Conservation (phyloP, 2,888 invertebrate species). For the Perizoma affinitatum region DNA sequence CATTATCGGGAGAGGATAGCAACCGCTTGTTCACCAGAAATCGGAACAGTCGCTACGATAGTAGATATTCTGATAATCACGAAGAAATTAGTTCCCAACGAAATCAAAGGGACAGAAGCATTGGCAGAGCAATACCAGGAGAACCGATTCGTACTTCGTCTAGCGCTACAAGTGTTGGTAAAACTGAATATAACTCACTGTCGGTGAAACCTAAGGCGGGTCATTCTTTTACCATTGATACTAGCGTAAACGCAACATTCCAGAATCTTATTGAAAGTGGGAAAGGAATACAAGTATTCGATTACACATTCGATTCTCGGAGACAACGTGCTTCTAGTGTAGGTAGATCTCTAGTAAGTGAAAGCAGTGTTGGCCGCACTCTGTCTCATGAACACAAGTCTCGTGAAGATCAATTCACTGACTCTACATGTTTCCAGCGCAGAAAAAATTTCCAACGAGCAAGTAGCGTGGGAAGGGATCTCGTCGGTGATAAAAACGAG, state of each 20-base stretch:
- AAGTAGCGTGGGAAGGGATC: slow-evolving; percentile 66
- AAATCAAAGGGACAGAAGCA: slow-evolving; percentile 51
- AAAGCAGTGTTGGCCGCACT: slow-evolving; percentile 40
- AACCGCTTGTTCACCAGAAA: slow-evolving; percentile 41
- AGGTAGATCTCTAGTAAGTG: slow-evolving; percentile 55
- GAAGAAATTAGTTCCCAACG: slow-evolving; percentile 43
- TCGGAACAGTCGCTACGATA: slow-evolving; percentile 42
- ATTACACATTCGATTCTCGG: slow-evolving; percentile 56
- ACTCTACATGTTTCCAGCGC: slow-evolving; percentile 57
- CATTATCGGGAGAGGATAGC: slow-evolving; percentile 37
- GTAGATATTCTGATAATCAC: slow-evolving; percentile 43
- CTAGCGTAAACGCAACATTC: slow-evolving; percentile 68
- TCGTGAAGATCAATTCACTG: slow-evolving; percentile 11
- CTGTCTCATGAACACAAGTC: slow-evolving; percentile 1
- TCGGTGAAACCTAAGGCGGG: slow-evolving; percentile 57
- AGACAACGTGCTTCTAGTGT: slow-evolving; percentile 71
- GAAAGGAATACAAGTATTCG: slow-evolving; percentile 47
- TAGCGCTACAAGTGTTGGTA: slow-evolving; percentile 45
- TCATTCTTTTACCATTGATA: slow-evolving; percentile 68
- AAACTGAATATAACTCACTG: slow-evolving; percentile 44
- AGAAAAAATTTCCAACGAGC: slow-evolving; percentile 57
- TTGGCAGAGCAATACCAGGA: slow-evolving; percentile 38
- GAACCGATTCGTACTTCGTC: slow-evolving; percentile 31
- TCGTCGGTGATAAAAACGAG: slow-evolving; percentile 37
- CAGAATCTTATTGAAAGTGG: slow-evolving; percentile 53